Conservation (phyloP, 2,888 invertebrate genomes). For the Sussaba pulchella region DNA sequence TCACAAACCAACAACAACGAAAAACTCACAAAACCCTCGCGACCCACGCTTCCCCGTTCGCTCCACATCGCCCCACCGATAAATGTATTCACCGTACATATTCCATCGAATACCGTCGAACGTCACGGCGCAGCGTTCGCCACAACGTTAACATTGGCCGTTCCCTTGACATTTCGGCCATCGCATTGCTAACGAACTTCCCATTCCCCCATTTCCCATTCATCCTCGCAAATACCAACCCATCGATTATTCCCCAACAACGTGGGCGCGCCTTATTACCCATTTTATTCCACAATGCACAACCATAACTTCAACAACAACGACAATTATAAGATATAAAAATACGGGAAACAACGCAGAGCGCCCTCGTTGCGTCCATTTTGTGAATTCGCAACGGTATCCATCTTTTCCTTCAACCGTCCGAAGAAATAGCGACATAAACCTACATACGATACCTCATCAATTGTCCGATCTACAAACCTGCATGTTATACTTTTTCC, state of each 20-base stretch:
- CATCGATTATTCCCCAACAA: constrained; percentile 52
- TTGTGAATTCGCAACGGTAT: background rate
- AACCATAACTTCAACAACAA: constrained; percentile 3
- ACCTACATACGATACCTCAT: constrained; percentile 29
- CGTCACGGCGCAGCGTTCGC: background rate
- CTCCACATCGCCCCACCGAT: background rate
- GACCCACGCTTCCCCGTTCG: constrained; percentile 6
- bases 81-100: constrained; percentile 15
- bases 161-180: constrained; percentile 48
- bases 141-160: constrained; percentile 2
- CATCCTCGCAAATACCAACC: constrained; percentile 22
- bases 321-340: constrained; percentile 4
- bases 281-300: constrained; percentile 28
- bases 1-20: background rate
- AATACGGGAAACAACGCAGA: background rate
- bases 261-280: constrained; percentile 11
- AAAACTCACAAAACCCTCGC: constrained; percentile 4
- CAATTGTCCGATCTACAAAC: constrained; percentile 28
- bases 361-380: background rate
- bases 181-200: constrained; percentile 44
- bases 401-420: background rate
- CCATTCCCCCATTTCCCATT: constrained; percentile 37
- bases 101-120: constrained; percentile 11
- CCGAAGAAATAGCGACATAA: constrained; percentile 17
- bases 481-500: background rate